Evolutionary conservation across 2,888 invertebrate species (phyloP).

Genomic region (Scaptomyza cyrtandrae): DNA sequence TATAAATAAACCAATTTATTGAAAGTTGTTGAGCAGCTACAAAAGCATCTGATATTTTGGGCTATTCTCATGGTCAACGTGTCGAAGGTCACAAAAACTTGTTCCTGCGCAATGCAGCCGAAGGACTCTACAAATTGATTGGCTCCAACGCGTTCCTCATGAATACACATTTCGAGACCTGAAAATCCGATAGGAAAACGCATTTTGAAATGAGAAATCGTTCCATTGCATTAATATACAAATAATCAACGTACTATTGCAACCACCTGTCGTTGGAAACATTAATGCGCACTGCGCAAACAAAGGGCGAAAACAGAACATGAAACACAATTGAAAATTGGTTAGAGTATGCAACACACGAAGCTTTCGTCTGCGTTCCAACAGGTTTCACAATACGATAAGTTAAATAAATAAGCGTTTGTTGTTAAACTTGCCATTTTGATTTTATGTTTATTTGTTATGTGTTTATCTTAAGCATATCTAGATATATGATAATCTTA

Average conservation of each 20-base stretch:
- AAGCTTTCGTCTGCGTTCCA: not conserved
- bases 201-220: not conserved
- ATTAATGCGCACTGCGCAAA: conserved; percentile 4
- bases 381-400: not conserved
- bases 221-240: not conserved
- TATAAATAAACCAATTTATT: conserved; percentile 55
- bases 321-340: not conserved
- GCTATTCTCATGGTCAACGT: not conserved
- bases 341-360: not conserved
- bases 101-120: conserved; percentile 2
- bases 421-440: conserved; percentile 59
- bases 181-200: not conserved
- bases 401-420: not conserved
- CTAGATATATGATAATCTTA: conserved; percentile 51
- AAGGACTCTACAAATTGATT: not conserved
- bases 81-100: not conserved
- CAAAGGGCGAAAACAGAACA: not conserved
- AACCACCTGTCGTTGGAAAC: conserved; percentile 8
- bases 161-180: not conserved
- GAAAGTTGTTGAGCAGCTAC: conserved; percentile 62
- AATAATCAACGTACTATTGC: not conserved
- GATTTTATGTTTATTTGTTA: conserved; percentile 71
- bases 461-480: conserved; percentile 57
- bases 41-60: conserved; percentile 26
- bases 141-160: not conserved